Base-by-base conservation (phyloP, 2,113 vertebrate genomes). In the Dipodomys spectabilis region DNA sequence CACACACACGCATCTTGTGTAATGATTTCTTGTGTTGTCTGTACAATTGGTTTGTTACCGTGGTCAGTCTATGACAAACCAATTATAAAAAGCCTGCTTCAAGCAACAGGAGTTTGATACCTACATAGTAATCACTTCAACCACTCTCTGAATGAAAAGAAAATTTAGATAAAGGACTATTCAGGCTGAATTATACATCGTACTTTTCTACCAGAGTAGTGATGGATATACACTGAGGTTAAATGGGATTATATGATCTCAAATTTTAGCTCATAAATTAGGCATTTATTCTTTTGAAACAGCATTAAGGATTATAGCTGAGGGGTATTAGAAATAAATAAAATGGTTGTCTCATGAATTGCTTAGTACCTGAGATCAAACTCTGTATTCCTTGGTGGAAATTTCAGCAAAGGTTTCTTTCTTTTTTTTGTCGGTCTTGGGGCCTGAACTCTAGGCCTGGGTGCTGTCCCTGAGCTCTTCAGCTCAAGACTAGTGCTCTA, bases 241-340 rank as follows among this genome's bases (percentile, higher is more conserved):
- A 81, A 73, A 90, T 64, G 68, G 30, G 7, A 74, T 69, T 53
- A 39, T 22, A 23, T 23, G 49, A 75, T 49, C 25, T 77, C 69
- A 90, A 92, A 68, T 92, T 68, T 80, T 74, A 89, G 77, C 60
- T 82, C 7, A 57, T n/a, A 78, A 84, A n/a, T 32, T 84, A 90
- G 74, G 2, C 7, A 90, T 10, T 67, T 27, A 93, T 67, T 25
- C 12, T 67, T 74, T 89, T 94, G 62, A 86, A 86, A 83, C 9
- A 85, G 6, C 32, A 7, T 39, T 79, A 82, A 74, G 13, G 12
- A 81, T 22, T 91, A 9, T 44, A 90, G 28, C 12, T 57, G 84
- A 84, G 80, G 53, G n/a, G 6, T 57, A 32, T 67, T 62, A 86
- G 27, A 39, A 39, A 39, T 39, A 39, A 82, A 74, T 27, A 86